Conservation (phyloP, 2,797 vertebrate species). For the Rallus crepitans region DNA sequence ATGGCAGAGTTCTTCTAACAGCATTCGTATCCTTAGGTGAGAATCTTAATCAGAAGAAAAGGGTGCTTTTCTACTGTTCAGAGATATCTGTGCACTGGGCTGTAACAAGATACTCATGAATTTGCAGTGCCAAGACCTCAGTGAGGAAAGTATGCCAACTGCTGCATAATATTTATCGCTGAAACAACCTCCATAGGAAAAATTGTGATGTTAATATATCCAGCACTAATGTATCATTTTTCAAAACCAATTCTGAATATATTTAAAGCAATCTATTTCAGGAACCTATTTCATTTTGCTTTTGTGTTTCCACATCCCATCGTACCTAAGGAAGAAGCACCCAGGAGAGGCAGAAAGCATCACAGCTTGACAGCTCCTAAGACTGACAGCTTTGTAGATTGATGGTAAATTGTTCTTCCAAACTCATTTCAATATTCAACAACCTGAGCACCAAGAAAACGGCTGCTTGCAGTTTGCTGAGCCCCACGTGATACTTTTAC, state of each 20-base stretch:
- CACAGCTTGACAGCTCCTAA: background rate
- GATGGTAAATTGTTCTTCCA: background rate
- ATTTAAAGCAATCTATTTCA: constrained; percentile 33
- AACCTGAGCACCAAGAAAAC: background rate
- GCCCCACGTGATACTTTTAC: background rate
- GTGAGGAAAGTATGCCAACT: constrained; percentile 7
- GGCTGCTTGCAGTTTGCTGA: background rate
- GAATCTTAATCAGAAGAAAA: background rate
- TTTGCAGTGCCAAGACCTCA: background rate
- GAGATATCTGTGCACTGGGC: background rate
- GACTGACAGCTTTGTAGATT: background rate
- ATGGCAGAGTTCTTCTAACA: background rate
- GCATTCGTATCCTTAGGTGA: background rate
- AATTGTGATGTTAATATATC: constrained; percentile 11
- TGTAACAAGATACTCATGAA: background rate
- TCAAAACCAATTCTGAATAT: constrained; percentile 7
- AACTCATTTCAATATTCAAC: constrained; percentile 8
- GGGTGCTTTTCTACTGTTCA: background rate
- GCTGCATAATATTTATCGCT: constrained; percentile 5
- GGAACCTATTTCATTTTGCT: constrained; percentile 6
- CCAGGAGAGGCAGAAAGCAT: background rate
- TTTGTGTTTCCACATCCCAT: background rate
- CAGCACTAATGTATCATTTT: constrained; percentile 10
- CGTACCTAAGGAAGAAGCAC: background rate
- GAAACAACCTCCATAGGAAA: constrained; percentile 10